Conservation (phyloP, 2,888 invertebrate species). For the Ametastegia equiseti region DNA sequence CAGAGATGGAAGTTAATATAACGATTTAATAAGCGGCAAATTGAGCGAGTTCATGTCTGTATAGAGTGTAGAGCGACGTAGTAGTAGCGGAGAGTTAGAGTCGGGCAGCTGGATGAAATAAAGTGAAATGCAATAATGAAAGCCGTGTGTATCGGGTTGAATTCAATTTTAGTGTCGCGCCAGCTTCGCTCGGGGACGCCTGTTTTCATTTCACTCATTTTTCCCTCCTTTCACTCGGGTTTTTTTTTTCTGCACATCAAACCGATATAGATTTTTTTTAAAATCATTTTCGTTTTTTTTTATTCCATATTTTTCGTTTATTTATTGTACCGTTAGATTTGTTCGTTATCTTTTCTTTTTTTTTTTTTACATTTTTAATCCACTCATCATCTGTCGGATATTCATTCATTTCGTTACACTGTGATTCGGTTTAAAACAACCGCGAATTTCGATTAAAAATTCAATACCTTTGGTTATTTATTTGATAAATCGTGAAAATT, state of each 20-base stretch:
- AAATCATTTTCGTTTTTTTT: not conserved
- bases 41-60: constrained; percentile 5
- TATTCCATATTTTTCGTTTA: not conserved
- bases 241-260: not conserved
- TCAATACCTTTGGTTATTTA: not conserved
- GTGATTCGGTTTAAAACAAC: not conserved
- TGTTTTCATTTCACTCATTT: not conserved
- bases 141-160: constrained; percentile 39
- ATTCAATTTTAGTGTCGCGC: constrained; percentile 36
- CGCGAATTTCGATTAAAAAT: not conserved
- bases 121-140: constrained; percentile 45
- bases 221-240: not conserved
- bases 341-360: not conserved
- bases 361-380: not conserved
- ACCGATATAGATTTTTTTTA: not conserved
- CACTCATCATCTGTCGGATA: not conserved
- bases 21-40: constrained; percentile 37
- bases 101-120: constrained; percentile 38
- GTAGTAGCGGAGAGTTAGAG: not conserved
- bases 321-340: not conserved
- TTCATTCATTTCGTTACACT: not conserved
- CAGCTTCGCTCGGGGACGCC: not conserved
- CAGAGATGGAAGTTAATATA: constrained; percentile 16
- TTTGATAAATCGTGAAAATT: not conserved
- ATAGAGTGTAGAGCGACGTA: not conserved